phyloP scores from a whole-genome alignment of 1,140 invertebrate genomes.

The Zaprionus kolodkinae region DNA sequence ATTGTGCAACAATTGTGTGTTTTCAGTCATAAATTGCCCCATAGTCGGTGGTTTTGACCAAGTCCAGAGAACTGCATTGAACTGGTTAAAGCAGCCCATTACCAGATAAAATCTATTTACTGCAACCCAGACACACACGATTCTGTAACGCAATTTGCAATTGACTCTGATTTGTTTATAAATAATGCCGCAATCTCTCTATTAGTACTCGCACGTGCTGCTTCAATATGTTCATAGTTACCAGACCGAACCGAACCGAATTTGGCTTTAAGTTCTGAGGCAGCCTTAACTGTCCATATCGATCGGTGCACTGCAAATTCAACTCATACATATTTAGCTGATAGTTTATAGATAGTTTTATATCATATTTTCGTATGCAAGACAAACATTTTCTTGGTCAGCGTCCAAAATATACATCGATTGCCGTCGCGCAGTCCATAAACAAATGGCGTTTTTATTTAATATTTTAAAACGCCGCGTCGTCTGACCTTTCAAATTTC shows the following conservation, averaged over 20 bases:
- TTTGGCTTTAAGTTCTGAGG: constrained; percentile 3
- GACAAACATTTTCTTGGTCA: constrained; percentile 61
- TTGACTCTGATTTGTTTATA: constrained; percentile 70
- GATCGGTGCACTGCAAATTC: background rate
- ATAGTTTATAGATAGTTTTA: constrained; percentile 1
- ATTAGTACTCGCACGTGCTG: constrained; percentile 13
- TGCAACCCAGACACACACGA: background rate
- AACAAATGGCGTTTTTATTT: constrained; percentile 43
- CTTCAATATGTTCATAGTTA: constrained; percentile 18
- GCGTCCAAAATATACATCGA: constrained; percentile 57
- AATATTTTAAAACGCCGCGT: constrained; percentile 24
- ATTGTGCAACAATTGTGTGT: constrained; percentile 41
- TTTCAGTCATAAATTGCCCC: constrained; percentile 35
- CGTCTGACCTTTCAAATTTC: constrained; percentile 55
- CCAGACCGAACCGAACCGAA: background rate
- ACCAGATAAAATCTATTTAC: constrained; percentile 36
- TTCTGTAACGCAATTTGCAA: constrained; percentile 32
- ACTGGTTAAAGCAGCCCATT: constrained; percentile 53
- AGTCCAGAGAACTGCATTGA: constrained; percentile 47
- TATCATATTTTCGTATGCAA: constrained; percentile 18
- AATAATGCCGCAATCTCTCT: constrained; percentile 32
- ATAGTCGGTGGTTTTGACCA: constrained; percentile 49
- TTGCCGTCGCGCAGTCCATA: constrained; percentile 33
- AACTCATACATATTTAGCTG: background rate
- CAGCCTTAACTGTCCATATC: background rate